Percentiles rank a stretch among this genome's conserved stretches.
These are phyloP conservation scores for Callithrix jacchus DNA, from an alignment of 2,113 vertebrate species.

Conservation along the genomic window DNA sequence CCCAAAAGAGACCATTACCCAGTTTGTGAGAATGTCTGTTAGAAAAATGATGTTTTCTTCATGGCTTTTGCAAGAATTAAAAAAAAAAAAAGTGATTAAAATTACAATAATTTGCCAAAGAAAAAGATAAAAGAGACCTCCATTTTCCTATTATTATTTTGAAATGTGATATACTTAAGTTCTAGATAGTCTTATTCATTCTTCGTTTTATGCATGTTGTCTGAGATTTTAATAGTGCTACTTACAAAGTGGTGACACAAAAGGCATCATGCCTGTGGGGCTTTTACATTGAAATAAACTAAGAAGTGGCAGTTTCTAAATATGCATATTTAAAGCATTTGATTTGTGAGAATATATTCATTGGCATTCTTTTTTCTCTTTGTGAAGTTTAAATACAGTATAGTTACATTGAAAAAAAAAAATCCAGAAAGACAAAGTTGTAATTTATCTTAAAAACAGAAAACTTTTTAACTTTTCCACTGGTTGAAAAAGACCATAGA, in stretches of 20 bases:
- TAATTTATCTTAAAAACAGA: constrained; percentile 41
- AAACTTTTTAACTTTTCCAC: background rate
- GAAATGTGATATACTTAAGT: background rate
- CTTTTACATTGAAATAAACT: constrained; percentile 45
- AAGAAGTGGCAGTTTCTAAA: constrained; percentile 23
- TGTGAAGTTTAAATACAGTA: background rate
- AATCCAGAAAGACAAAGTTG: background rate
- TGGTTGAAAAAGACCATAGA: background rate
- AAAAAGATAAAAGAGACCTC: background rate
- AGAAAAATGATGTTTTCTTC: background rate
- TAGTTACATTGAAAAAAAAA: background rate
- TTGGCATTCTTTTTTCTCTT: background rate
- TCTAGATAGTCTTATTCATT: constrained; percentile 7
- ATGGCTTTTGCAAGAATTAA: background rate
- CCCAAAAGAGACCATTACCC: background rate
- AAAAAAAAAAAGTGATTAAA: constrained; percentile 10
- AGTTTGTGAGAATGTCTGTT: background rate
- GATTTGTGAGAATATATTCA: constrained; percentile 28
- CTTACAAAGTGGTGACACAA: background rate
- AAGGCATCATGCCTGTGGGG: background rate
- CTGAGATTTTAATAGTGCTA: constrained; percentile 16
- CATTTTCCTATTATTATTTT: background rate
- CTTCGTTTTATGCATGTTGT: background rate
- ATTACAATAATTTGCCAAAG: constrained; percentile 15
- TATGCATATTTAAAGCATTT: background rate